Percentiles rank a stretch among this genome's conserved stretches.
These are phyloP conservation scores for Tachycineta bicolor DNA, from an alignment of 2,113 vertebrate species.

Conservation along the genomic window DNA sequence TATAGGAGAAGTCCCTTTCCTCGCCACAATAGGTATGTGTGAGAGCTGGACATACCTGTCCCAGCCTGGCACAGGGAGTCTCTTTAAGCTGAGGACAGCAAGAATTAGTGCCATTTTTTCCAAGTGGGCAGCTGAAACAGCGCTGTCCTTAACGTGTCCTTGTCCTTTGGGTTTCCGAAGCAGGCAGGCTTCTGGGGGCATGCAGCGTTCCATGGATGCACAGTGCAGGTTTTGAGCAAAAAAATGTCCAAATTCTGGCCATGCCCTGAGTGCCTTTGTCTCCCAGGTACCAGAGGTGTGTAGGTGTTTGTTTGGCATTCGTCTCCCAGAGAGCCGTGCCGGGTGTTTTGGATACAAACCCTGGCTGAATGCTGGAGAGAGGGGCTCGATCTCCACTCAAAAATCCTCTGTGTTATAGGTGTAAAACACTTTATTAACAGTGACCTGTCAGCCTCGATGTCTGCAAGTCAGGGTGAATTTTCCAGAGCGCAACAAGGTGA, in stretches of 20 bases:
- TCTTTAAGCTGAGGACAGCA: neutral
- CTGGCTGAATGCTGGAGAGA: neutral
- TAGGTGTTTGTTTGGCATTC: neutral
- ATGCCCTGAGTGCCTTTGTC: neutral
- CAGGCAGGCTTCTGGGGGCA: neutral
- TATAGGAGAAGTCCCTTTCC: conserved; percentile 68
- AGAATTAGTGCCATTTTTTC: neutral
- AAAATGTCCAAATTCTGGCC: neutral
- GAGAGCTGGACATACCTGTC: conserved; percentile 57
- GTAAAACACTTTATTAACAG: neutral
- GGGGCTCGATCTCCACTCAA: neutral
- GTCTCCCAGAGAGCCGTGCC: accelerated
- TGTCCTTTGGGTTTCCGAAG: neutral
- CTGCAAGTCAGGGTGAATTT: neutral
- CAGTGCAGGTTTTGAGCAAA: neutral
- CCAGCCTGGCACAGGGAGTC: neutral
- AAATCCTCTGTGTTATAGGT: neutral
- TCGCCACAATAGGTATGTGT: conserved; percentile 63
- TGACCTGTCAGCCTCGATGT: neutral
- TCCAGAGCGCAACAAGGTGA: neutral
- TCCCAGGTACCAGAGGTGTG: neutral
- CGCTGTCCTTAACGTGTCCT: accelerated
- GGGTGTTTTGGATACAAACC: neutral
- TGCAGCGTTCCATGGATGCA: neutral
- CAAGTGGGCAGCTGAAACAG: neutral